Conservation (phyloP, 2,113 vertebrate species). For the Stomatorhinus ivindoensis region DNA sequence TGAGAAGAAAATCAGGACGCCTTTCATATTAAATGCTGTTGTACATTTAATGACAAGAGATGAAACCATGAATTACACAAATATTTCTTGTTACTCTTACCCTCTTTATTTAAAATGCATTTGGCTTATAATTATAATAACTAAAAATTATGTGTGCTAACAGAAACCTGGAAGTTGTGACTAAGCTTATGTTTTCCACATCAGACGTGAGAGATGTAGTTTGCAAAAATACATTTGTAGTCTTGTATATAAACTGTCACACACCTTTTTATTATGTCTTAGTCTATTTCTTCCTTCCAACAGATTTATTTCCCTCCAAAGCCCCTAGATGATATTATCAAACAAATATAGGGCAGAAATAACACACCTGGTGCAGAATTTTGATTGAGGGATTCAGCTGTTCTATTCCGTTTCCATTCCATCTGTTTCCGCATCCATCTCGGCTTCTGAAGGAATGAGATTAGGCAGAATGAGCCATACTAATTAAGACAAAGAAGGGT, state of each 20-base stretch:
- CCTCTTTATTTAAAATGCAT: background rate
- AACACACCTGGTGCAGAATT: background rate
- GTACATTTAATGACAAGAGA: background rate
- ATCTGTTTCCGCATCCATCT: background rate
- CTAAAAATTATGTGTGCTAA: background rate
- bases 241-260: background rate
- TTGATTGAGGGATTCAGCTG: constrained; percentile 4
- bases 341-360: background rate
- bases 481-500: background rate
- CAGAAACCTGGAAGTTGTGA: background rate
- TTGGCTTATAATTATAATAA: background rate
- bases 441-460: background rate
- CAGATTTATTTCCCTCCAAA: background rate
- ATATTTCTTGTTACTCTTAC: background rate
- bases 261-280: background rate
- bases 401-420: background rate
- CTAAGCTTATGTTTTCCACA: background rate
- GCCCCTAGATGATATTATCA: background rate
- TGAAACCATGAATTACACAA: background rate
- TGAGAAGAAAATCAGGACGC: background rate
- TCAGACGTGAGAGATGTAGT: background rate
- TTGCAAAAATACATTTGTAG: background rate
- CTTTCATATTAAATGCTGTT: background rate
- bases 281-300: background rate
- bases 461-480: background rate